Base-by-base conservation (phyloP, 2,113 vertebrate species). In the Gadus chalcogrammus region DNA sequence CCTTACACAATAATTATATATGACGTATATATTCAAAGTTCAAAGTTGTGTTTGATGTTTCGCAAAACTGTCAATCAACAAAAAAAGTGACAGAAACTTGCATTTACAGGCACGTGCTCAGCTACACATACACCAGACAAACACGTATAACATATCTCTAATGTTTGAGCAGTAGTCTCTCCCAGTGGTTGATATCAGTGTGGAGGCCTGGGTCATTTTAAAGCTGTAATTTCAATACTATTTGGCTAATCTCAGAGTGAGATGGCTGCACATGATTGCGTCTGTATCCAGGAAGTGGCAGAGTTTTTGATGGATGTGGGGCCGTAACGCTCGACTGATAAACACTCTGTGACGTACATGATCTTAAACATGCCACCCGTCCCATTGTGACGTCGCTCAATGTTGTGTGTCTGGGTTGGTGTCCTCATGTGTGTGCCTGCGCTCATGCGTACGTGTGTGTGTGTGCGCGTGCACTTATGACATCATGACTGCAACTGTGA, bases 171-270 rank as follows among this genome's bases (percentile, higher is more conserved):
- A 13, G 20, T 1, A 24, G 62, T 65, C 18, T 8, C 64, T 64
- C 0, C 9, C 15, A 5, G 31, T 38, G 65, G 72, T 75, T 67
- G 79, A 20, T 65, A 68, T 80, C 71, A 55, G 61, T 4, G 2
- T 6, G 8, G 60, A 67, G 58, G 48, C 48, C 65, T 16, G 18
- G 61, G 80, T 77, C 65, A 61, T 38, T 82, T 67, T 75, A 55
- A 4, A 72, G 31, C 70, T 11, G 55, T 85, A 55, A 80, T 88
- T 85, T 85, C 73, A 84, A 83, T 85, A 82, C 70, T 55, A 81
- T 88, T 87, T 85, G 80, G 68, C 75, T 83, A 84, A 89, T 90
- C 80, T 84, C 69, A 64, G 81, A 61, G 66, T 63, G 73, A 79
- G 85, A 89, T 89, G 81, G 75, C 85, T 79, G 74, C 62, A 31